A percentile compares a stretch with the other conserved stretches of the same genome.
Evolutionary conservation across 2,888 invertebrate genomes (phyloP).

Genomic region (Mythimna vitellina): DNA sequence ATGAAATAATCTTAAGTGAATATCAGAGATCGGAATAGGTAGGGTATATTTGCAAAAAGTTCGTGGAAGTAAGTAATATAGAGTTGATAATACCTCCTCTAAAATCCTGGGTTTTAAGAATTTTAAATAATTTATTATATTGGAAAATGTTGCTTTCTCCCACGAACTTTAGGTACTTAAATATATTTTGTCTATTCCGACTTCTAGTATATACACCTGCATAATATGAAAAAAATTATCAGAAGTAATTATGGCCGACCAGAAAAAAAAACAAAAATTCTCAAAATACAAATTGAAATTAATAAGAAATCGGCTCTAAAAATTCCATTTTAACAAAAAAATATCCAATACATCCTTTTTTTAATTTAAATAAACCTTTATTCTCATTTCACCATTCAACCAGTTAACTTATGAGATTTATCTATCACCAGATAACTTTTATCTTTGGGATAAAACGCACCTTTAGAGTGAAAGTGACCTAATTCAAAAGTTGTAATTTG

Average conservation of each 20-base stretch:
- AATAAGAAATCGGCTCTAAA: not conserved
- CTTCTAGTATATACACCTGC: not conserved
- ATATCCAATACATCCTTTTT: not conserved
- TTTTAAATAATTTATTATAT: too few relatives aligned
- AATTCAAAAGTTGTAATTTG: too few relatives aligned
- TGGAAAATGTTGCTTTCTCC: too few relatives aligned
- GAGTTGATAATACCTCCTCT: too few relatives aligned
- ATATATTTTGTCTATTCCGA: too few relatives aligned
- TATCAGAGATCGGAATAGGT: too few relatives aligned
- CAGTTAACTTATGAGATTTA: not conserved
- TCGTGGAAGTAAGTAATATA: too few relatives aligned
- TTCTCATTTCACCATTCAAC: not conserved
- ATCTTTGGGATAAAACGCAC: not conserved
- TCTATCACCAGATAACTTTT: not conserved
- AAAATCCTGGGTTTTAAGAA: too few relatives aligned
- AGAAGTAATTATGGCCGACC: not conserved
- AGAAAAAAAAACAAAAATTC: too few relatives aligned
- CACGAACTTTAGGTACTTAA: too few relatives aligned
- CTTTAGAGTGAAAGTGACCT: too few relatives aligned
- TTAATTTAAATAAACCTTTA: not conserved
- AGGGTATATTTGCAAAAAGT: too few relatives aligned
- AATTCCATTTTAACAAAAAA: not conserved
- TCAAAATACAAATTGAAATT: not conserved
- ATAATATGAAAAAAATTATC: not conserved
- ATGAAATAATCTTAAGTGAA: not conserved